These are phyloP conservation scores for Antennarius striatus DNA, from an alignment of 2,113 vertebrate species.

Conservation along the genomic window DNA sequence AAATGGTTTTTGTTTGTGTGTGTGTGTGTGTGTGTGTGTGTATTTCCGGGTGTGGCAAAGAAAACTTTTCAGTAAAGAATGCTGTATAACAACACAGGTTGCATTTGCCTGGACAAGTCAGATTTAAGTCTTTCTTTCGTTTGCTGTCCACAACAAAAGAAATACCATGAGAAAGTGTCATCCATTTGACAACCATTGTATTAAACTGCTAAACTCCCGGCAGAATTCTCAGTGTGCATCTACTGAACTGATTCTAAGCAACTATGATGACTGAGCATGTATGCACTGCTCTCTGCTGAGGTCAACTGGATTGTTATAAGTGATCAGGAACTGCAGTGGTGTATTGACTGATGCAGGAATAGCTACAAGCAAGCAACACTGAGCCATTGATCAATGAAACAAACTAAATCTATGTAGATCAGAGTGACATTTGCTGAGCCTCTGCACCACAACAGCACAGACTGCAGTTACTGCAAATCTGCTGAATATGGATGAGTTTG, in stretches of 20 bases:
- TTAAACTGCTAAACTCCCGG: constrained; percentile 3
- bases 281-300: constrained; percentile 57
- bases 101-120: neutral
- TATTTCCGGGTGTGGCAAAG: neutral
- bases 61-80: neutral
- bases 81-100: constrained; percentile 8
- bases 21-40: neutral
- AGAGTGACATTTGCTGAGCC: constrained; percentile 33
- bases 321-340: constrained; percentile 57
- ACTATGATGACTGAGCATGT: constrained; percentile 64
- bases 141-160: neutral
- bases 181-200: constrained; percentile 12
- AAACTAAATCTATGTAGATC: constrained; percentile 62
- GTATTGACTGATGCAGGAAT: constrained; percentile 75
- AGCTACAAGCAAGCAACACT: constrained; percentile 63
- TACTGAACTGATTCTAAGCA: constrained; percentile 31
- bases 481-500: constrained; percentile 17
- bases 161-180: neutral
- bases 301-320: constrained; percentile 69
- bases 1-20: too few relatives aligned
- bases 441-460: constrained; percentile 46
- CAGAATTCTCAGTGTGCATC: constrained; percentile 7
- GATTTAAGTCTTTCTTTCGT: neutral
- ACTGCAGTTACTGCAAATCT: constrained; percentile 17
- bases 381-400: constrained; percentile 70